Evolutionary conservation across 1,140 invertebrate species (phyloP).

Genomic region (Drosophila saltans): DNA sequence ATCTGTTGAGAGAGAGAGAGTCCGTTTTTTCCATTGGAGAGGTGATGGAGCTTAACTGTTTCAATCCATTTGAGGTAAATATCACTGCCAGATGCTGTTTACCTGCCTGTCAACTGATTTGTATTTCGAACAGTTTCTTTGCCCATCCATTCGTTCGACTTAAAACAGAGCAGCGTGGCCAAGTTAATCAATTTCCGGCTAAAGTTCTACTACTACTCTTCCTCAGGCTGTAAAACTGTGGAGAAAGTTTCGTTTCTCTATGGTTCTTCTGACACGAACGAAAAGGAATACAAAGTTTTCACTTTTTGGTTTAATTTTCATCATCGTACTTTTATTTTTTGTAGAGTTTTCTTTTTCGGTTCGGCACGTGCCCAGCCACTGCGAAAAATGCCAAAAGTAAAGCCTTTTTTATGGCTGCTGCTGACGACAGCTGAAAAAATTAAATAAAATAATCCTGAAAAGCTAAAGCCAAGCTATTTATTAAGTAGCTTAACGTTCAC

Average conservation of each 20-base stretch:
- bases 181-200: conserved; percentile 77
- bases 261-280: conserved; percentile 30
- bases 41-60: conserved; percentile 11
- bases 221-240: conserved; percentile 28
- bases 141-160: conserved; percentile 51
- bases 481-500: conserved; percentile 59
- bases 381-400: conserved; percentile 72
- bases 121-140: conserved; percentile 50
- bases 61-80: conserved; percentile 14
- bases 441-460: conserved; percentile 73
- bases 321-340: not conserved
- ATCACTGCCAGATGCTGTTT: conserved; percentile 13
- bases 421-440: conserved; percentile 78
- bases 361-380: conserved; percentile 41
- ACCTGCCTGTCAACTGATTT: conserved; percentile 50
- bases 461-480: conserved; percentile 67
- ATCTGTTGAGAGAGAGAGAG: not conserved
- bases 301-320: conserved; percentile 24
- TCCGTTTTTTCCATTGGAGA: not conserved
- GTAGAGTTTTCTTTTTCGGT: not conserved
- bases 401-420: conserved; percentile 77
- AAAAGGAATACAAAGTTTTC: conserved; percentile 50
- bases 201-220: conserved; percentile 34
- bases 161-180: conserved; percentile 41
- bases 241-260: conserved; percentile 38